These are phyloP conservation scores for Trachymyrmex septentrionalis DNA, from an alignment of 1,140 invertebrate species.

Conservation along the genomic window DNA sequence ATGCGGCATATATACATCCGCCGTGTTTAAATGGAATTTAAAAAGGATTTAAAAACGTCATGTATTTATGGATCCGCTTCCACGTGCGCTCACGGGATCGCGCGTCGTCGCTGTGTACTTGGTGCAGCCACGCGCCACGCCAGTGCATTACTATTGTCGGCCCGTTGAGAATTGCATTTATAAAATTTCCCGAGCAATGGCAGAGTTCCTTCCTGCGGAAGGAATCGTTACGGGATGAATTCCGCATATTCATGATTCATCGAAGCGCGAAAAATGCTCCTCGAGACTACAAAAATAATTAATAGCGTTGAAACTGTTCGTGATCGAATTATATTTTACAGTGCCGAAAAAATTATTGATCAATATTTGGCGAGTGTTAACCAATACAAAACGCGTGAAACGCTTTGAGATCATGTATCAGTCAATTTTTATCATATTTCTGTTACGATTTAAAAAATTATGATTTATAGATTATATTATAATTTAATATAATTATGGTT, in stretches of 20 bases:
- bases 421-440: background rate
- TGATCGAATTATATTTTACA: background rate
- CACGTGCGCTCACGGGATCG: slow-evolving; percentile 48
- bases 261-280: slow-evolving; percentile 51
- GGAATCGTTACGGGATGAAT: slow-evolving; percentile 54
- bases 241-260: slow-evolving; percentile 51
- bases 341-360: background rate
- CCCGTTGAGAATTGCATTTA: slow-evolving; percentile 65
- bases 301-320: background rate
- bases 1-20: slow-evolving; percentile 32
- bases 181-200: slow-evolving; percentile 59
- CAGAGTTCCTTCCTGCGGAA: slow-evolving; percentile 60
- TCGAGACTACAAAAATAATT: slow-evolving; percentile 24
- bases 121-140: slow-evolving; percentile 53
- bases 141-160: slow-evolving; percentile 61
- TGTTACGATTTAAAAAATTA: background rate
- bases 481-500: background rate
- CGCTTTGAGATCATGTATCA: background rate
- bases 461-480: too few species aligned
- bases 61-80: slow-evolving; percentile 63
- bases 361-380: background rate
- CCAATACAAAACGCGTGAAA: background rate
- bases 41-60: slow-evolving; percentile 63
- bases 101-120: slow-evolving; percentile 15
- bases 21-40: slow-evolving; percentile 65